Conservation (phyloP, 2,113 vertebrate species). For the Taxidea taxus region DNA sequence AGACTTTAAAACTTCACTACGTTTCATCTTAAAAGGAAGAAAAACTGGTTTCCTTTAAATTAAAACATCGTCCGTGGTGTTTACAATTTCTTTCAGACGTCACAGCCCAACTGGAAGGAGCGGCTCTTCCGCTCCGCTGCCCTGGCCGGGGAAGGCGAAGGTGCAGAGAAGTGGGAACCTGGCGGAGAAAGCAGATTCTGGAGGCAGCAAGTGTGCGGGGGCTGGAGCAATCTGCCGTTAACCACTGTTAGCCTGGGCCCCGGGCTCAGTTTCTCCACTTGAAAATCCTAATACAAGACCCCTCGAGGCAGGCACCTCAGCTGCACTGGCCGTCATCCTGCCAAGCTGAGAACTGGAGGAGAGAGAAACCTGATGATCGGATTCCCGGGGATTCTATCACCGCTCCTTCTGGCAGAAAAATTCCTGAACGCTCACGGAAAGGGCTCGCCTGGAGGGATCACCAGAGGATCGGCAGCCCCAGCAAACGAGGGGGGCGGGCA, state of each 20-base stretch:
- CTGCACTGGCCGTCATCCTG: not conserved
- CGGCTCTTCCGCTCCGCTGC: not conserved
- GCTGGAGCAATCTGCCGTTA: not conserved
- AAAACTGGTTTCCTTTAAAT: constrained; percentile 1
- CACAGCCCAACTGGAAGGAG: not conserved
- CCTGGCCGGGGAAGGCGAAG: not conserved
- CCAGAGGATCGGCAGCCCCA: not conserved
- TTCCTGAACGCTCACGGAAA: not conserved
- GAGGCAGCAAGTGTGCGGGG: not conserved
- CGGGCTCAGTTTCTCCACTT: not conserved
- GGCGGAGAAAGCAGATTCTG: not conserved
- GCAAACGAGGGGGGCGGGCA: not conserved
- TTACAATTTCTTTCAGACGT: not conserved
- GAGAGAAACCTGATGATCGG: fast-evolving
- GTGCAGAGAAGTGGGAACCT: not conserved
- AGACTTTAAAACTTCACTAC: constrained; percentile 44
- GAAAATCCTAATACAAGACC: not conserved
- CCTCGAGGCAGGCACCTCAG: not conserved
- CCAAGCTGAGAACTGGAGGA: not conserved
- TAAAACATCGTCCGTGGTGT: not conserved
- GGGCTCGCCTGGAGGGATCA: not conserved
- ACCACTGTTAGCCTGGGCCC: not conserved
- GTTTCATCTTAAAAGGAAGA: constrained; percentile 60
- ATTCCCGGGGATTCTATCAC: not conserved
- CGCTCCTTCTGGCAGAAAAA: not conserved